Conservation (phyloP, 2,888 invertebrate species). For the Coenonympha arcania region DNA sequence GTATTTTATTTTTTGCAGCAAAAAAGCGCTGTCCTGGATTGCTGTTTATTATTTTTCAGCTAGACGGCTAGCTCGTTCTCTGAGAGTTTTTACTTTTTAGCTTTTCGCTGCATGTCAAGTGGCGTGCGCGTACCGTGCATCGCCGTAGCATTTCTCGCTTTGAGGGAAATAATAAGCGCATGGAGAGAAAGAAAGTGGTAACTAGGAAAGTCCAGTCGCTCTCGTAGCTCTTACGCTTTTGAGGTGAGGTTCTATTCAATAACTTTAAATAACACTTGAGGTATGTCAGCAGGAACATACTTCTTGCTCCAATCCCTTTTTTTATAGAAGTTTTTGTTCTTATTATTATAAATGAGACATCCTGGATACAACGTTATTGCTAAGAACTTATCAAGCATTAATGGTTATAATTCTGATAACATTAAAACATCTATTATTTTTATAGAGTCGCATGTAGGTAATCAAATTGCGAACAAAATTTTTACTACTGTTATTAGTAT, state of each 20-base stretch:
- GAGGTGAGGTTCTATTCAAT: neutral
- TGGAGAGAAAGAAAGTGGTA: neutral
- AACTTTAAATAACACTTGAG: neutral
- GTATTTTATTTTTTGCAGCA: neutral
- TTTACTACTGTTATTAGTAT: too few species aligned
- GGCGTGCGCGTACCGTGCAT: conserved; percentile 14
- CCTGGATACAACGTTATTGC: too few species aligned
- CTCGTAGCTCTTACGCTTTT: neutral
- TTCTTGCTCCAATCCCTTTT: neutral
- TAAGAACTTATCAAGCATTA: too few species aligned
- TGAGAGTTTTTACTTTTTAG: conserved; percentile 20
- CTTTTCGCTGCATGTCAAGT: conserved; percentile 21
- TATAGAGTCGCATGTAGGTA: too few species aligned
- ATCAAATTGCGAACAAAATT: too few species aligned
- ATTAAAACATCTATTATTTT: too few species aligned
- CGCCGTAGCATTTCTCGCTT: conserved; percentile 14
- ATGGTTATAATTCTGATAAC: too few species aligned
- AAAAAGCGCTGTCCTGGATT: conserved; percentile 3
- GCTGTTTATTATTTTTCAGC: conserved; percentile 21
- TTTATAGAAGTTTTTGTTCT: too few species aligned
- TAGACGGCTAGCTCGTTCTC: conserved; percentile 16
- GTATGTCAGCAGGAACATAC: neutral
- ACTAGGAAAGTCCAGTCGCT: neutral
- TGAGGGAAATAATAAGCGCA: conserved; percentile 22
- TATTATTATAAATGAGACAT: too few species aligned